Conservation (phyloP, 2,113 vertebrate species). For the Colossoma macropomum region DNA sequence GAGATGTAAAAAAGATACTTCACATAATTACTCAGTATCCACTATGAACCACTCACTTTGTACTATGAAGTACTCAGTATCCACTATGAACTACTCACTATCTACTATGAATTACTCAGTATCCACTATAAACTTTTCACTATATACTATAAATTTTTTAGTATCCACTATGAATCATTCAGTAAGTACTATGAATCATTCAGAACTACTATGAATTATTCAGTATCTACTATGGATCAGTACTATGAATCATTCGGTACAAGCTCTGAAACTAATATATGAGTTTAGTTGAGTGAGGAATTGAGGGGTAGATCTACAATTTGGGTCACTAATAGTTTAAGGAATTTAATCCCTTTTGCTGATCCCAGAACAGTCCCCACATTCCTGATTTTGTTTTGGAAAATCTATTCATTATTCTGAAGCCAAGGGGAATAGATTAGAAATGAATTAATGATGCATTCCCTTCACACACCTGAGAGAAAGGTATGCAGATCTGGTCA, state of each 20-base stretch:
- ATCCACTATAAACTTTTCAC: not conserved
- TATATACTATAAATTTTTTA: no score
- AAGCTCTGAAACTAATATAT: no score
- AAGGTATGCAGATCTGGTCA: slow-evolving; percentile 52
- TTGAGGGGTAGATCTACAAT: no score
- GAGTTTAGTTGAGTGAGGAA: no score
- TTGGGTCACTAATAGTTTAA: not conserved
- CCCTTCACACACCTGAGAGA: slow-evolving; percentile 72
- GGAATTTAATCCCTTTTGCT: not conserved
- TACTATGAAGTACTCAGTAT: not conserved
- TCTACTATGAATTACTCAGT: not conserved
- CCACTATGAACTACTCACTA: not conserved
- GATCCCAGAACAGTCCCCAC: not conserved
- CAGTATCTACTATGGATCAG: not conserved
- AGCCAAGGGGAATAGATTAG: not conserved
- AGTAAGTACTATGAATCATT: not conserved
- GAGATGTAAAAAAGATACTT: no score
- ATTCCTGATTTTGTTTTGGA: slow-evolving; percentile 19
- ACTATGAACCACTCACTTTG: no score
- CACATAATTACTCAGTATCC: no score
- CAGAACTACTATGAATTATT: not conserved
- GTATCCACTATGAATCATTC: no score
- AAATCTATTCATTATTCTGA: slow-evolving; percentile 19
- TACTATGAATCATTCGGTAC: no score
- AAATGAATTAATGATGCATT: slow-evolving; percentile 73